Conservation (phyloP, 2,888 invertebrate genomes). For the Netelia fuscicornis region DNA sequence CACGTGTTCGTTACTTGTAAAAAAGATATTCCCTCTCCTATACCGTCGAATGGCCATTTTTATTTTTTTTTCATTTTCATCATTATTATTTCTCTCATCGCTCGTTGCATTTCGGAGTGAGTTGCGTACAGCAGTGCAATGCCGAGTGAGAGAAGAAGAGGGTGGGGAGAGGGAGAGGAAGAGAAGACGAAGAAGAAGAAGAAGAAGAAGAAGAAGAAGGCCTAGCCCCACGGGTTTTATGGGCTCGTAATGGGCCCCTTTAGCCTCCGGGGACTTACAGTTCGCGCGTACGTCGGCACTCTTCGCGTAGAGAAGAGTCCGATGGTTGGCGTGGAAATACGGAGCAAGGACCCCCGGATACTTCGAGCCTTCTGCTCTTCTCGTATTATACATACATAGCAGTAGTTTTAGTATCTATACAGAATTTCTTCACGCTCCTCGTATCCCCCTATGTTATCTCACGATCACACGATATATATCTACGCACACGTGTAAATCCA, state of each 20-base stretch:
- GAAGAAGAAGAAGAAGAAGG: constrained; percentile 47
- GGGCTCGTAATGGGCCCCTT: constrained; percentile 80
- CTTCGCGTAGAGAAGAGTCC: constrained; percentile 49
- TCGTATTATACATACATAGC: constrained; percentile 51
- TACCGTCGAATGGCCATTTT: too few relatives aligned
- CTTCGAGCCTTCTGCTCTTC: constrained; percentile 18
- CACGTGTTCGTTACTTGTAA: too few relatives aligned
- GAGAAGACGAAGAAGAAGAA: background rate
- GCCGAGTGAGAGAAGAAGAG: constrained; percentile 6
- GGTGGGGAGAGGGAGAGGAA: background rate
- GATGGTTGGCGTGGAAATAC: constrained; percentile 71
- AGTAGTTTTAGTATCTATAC: constrained; percentile 33
- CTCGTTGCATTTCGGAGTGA: constrained; percentile 45
- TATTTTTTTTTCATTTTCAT: constrained; percentile 22
- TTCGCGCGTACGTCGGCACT: constrained; percentile 46
- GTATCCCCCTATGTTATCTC: constrained; percentile 4
- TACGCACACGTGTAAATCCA: background rate
- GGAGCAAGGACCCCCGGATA: constrained; percentile 69
- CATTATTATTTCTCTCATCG: constrained; percentile 57
- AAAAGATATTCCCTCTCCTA: too few relatives aligned
- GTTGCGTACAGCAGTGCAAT: constrained; percentile 75
- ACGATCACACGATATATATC: constrained; percentile 21
- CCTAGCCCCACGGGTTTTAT: constrained; percentile 79
- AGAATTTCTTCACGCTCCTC: constrained; percentile 37
- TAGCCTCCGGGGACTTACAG: constrained; percentile 69